Base-by-base conservation (phyloP, 2,113 vertebrate species). In the Etia nguti region DNA sequence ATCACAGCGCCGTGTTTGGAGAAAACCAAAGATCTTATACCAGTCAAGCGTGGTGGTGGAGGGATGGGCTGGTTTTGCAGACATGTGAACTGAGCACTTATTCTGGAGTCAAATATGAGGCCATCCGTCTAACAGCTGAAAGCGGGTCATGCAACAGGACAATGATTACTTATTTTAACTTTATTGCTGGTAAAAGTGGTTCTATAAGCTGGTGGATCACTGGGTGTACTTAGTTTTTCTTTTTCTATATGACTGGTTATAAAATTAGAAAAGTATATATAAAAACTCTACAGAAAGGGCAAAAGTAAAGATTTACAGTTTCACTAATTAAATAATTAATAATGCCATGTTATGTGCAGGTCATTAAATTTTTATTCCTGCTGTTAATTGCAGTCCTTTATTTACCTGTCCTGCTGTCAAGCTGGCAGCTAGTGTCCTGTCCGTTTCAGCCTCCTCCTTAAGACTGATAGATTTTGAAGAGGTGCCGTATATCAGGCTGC, bases 401-500 rank as follows among this genome's bases (percentile, higher is more conserved):
- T 77, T 52, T 52, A 50, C 73, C 38, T 73, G 55, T 29, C 22
- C 59, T 22, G 22, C 70, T n/a, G 34, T 26, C 29, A 46, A 10
- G 16, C 82, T 54, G 65, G 24, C 82, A 48, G 77, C 60, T 62
- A 55, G 48, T 79, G 36, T 24, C 34, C 70, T 60, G 50, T 73
- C 70, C 12, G 4, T 68, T 83, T 85, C 46, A 65, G 82, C 41
- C 55, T 88, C 83, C 41, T 87, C 84, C 85, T 93, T 93, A 84
- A 81, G 81, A 91, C 62, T 10, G 48, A 94, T 90, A 90, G 92
- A 94, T 92, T 89, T 88, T 83, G 48, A 92, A 89, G 89, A 92
- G 55, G 48, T 31, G 84, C 84, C 84, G 83, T 87, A 91, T 88
- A 93, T 94, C 87, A 81, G 80, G 57, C 94, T 96, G 81, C 91